Base-by-base conservation (phyloP, 2,797 vertebrate genomes). In the Garrulus glandarius region DNA sequence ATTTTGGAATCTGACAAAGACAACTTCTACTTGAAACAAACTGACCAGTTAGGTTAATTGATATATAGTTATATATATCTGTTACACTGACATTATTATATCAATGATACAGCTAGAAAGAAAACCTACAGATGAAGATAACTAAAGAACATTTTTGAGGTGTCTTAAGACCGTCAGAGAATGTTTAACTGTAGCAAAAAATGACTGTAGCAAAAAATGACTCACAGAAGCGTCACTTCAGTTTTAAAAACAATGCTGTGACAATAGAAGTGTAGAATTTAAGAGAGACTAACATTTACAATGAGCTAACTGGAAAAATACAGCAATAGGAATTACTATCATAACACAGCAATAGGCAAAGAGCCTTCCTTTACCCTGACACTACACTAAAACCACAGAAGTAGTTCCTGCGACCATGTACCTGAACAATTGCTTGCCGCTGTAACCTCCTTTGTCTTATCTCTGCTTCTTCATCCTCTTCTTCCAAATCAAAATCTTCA, bases 401-500 rank as follows among this genome's bases (percentile, higher is more conserved):
- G 22, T 32, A 41, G 17, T 32, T 91, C 43, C 83, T 49, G 6
- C 11, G 57, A 53, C 18, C 46, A 76, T 61, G 43, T 84, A 99
- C 99, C 99, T 99, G 99, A 87, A 99, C 99, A 49, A 99, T 99
- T 78, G 99, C 99, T 96, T 99, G 93, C 8, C 99, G 98, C 90
- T 99, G 99, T 95, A 99, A 98, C 50, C 99, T 98, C 76, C 99
- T 98, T 96, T 99, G 99, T 78, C 99, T 99, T 86, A 99, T 99
- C 49, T 99, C 97, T 89, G 99, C 99, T 97, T 99, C 99, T 97
- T 99, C 99, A 95, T 99, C 99, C 63, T 99, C 98, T 94, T 99
- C 99, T 91, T 99, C 99, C 23, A 99, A 99, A 95, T 99, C 99
- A 96, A 99, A 99, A 96, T 99, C 99, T 94, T 99, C 99, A 79